Evolutionary conservation across 2,888 invertebrate species (phyloP), one percentile per base, ranked within the genome.

Genomic region (Mimas tiliae): DNA sequence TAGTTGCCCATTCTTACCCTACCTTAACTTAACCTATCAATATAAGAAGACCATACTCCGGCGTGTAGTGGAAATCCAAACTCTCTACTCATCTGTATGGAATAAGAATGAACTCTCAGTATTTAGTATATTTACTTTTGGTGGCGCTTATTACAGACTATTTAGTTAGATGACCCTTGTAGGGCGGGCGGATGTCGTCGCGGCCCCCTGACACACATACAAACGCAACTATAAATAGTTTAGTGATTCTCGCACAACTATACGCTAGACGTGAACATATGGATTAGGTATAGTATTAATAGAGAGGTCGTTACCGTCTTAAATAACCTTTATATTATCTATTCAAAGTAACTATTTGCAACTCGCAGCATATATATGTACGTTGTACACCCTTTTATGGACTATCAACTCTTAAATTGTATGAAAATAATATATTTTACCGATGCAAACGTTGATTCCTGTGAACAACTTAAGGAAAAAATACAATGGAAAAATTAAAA

Each of bases 171-270:
- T 90, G 90, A 90, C 91, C 90, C 89, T 89, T 85, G 79, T 88
- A 90, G 91, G 91, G 88, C 90, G 89, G 87, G 81, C 86, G 82
- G 81, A 71, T 78, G 76, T 76, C 75, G 73, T 70, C 74, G 72
- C 88, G 91, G 87, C 91, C 91, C 89, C 90, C 84, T 91, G 92
- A 92, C 92, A 92, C 84, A 92, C 90, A 90, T 90, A 91, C 89
- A 87, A 84, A 89, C 84, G 83, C 72, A 76, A 82, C 90, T 93
- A 92, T 88, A 87, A 85, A 89, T 92, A 92, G 90, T 85, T 75
- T 74, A 80, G 88, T 87, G 87, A 88, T 87, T 86, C 85, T 87
- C 85, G 81, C 84, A 84, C 27, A 27, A 27, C 84, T 85, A 82
- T 86, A 84, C 86, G 84, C 88, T 90, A 89, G 90, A 90, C 89